Conservation (phyloP, 2,888 invertebrate genomes). For the Phengaris alcon region DNA sequence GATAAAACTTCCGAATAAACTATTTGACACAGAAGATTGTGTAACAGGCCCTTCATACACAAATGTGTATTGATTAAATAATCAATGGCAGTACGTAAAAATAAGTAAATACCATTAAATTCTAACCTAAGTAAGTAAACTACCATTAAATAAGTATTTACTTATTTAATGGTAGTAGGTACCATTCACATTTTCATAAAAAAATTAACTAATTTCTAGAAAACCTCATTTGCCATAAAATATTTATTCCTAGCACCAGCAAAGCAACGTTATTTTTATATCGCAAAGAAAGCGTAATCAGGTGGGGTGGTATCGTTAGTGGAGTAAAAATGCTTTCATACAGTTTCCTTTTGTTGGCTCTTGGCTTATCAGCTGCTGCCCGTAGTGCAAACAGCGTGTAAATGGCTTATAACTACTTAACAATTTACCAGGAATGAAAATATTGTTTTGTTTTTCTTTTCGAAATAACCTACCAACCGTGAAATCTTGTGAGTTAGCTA, state of each 20-base stretch:
- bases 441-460: background rate
- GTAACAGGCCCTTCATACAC: no score
- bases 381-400: background rate
- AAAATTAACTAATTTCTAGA: background rate
- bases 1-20: no score
- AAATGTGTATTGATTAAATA: no score
- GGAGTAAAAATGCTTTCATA: constrained; percentile 23
- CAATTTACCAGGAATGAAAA: background rate
- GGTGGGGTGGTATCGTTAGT: constrained; percentile 13
- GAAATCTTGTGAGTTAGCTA: background rate
- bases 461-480: background rate
- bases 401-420: background rate
- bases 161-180: no score
- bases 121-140: no score
- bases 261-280: background rate
- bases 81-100: no score
- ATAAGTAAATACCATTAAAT: no score
- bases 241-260: background rate
- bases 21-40: no score
- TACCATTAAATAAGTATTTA: no score
- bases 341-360: constrained; percentile 20
- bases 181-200: no score
- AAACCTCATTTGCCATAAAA: background rate
- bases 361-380: constrained; percentile 11
- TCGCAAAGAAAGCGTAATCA: constrained; percentile 6